phyloP scores from a whole-genome alignment of 2,113 vertebrate species.

The Psephotus haematonotus region DNA sequence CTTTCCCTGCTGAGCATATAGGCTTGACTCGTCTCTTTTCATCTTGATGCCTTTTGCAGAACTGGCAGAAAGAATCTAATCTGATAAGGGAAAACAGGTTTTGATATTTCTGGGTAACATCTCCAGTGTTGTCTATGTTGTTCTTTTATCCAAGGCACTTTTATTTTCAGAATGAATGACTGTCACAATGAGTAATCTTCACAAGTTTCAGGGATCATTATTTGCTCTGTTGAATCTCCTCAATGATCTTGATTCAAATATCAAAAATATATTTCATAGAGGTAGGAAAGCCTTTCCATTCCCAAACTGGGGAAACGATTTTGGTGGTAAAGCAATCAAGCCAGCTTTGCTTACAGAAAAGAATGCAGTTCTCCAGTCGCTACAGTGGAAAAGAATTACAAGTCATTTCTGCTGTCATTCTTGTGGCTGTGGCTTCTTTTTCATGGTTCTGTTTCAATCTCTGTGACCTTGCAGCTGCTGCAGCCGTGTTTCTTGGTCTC shows the following conservation, averaged over 20 bases:
- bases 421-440: conserved; percentile 29
- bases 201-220: background rate
- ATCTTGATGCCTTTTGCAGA: background rate
- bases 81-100: background rate
- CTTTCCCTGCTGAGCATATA: background rate
- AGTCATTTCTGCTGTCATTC: background rate
- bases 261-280: background rate
- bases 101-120: background rate
- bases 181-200: background rate
- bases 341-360: background rate
- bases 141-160: background rate
- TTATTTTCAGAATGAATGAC: background rate
- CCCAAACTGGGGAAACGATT: background rate
- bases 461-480: conserved; percentile 48
- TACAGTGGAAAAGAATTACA: background rate
- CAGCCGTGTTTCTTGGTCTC: background rate
- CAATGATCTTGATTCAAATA: background rate
- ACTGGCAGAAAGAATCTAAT: background rate
- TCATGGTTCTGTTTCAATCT: background rate
- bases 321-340: background rate
- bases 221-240: background rate
- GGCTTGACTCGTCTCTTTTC: background rate
- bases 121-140: background rate
- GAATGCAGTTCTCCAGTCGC: background rate
- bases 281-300: background rate